A percentile compares a stretch with the other conserved stretches of the same genome.
phyloP scores from a whole-genome alignment of 2,113 vertebrate genomes.

The Turnix velox region DNA sequence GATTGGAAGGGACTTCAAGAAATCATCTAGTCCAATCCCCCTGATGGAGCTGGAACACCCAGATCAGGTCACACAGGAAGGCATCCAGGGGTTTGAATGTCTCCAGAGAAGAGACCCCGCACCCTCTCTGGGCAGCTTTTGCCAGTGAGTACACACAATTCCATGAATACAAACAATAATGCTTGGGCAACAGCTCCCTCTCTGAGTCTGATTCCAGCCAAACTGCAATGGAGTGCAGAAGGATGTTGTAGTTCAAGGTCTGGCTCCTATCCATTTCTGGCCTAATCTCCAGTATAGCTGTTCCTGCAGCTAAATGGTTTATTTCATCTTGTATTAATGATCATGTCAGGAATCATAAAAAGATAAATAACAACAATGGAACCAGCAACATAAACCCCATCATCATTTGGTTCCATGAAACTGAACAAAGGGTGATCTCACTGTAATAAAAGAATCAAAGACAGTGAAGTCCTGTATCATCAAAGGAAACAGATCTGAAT shows the following conservation, averaged over 20 bases:
- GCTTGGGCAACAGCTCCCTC: background rate
- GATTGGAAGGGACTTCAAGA: too few relatives aligned
- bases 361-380: background rate
- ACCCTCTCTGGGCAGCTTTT: too few relatives aligned
- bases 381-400: background rate
- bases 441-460: background rate
- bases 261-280: background rate
- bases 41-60: too few relatives aligned
- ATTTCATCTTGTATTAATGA: conserved; percentile 5
- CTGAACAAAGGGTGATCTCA: background rate
- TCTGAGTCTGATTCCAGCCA: background rate
- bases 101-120: too few relatives aligned
- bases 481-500: background rate
- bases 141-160: too few relatives aligned
- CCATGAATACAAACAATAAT: background rate
- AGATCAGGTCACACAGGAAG: too few relatives aligned
- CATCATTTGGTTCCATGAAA: background rate
- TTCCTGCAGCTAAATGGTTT: background rate
- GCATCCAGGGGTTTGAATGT: too few relatives aligned
- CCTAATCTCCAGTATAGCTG: background rate
- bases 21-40: too few relatives aligned
- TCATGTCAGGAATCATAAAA: background rate
- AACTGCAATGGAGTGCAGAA: background rate
- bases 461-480: background rate
- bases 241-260: background rate